A percentile compares a stretch with the other conserved stretches of the same genome.
phyloP scores from a whole-genome alignment of 2,113 vertebrate species.

The Laticauda colubrina region DNA sequence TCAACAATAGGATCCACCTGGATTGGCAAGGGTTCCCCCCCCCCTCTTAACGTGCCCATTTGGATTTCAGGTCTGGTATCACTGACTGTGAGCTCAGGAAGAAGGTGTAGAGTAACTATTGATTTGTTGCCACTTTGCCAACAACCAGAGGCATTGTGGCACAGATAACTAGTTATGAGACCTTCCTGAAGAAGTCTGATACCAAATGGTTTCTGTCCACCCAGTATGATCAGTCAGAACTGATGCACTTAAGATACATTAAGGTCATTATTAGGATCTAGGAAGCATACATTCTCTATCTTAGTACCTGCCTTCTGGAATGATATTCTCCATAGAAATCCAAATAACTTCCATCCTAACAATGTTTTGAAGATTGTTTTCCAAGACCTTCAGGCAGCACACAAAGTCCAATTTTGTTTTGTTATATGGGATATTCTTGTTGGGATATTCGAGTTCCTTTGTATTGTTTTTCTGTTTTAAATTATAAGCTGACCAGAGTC shows the following conservation, averaged over 20 bases:
- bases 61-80: not conserved
- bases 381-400: not conserved
- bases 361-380: not conserved
- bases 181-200: not conserved
- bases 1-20: not conserved
- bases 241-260: not conserved
- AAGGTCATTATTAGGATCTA: not conserved
- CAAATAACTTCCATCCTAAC: not conserved
- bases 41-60: not conserved
- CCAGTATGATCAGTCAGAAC: not conserved
- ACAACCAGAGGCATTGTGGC: not conserved
- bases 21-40: not conserved
- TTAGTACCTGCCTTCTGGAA: not conserved
- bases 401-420: not conserved
- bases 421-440: not conserved
- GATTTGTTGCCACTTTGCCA: not conserved
- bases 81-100: not conserved
- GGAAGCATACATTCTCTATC: not conserved
- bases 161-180: not conserved
- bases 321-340: not conserved
- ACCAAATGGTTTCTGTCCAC: not conserved
- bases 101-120: not conserved
- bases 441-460: not conserved
- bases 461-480: not conserved
- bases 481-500: not conserved